Evolutionary conservation across 2,797 vertebrate species (phyloP), one percentile per base, ranked within the genome.

Genomic region (Chelidonichthys spinosus): DNA sequence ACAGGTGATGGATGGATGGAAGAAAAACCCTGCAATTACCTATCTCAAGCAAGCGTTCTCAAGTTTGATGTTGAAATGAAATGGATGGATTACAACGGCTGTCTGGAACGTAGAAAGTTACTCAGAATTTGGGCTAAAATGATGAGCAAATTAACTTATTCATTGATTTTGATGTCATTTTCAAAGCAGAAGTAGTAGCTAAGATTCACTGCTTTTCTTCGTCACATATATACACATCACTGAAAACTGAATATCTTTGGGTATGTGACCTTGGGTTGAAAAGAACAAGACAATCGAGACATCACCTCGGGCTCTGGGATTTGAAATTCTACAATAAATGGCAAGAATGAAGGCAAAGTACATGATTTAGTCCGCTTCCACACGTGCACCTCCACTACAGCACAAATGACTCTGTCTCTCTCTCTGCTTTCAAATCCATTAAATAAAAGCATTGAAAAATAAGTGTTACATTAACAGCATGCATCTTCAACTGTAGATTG

Each of bases 401-500:
- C 8, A 15, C 7, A 40, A 50, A 66, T 44, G 0, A 15, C 2
- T 54, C 6, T 25, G 33, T 43, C 42, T 76, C 5, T 68, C 59
- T 52, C 40, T 15, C 46, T 58, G 60, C 55, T 52, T 50, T 79
- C 50, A 55, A 46, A 58, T 44, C 64, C 61, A 25, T 9, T 44
- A 17, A 62, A 60, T 63, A 55, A 63, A 69, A 70, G 47, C 54
- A 25, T 32, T 43, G 37, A 10, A 53, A 36, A 50, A 69, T 65
- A 74, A 63, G 52, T 58, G 42, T 79, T 69, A 63, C 67, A 83
- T 58, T 74, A 80, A 63, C 72, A 70, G 71, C 63, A 63, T 74
- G 75, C 71, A 42, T 75, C 87, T 83, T 82, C 63, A 74, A 60
- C 82, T 87, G 84, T 72, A 79, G 75, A 85, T 62, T 40, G 5